Conservation (phyloP, 2,797 vertebrate genomes). For the Anabacerthia variegaticeps region DNA sequence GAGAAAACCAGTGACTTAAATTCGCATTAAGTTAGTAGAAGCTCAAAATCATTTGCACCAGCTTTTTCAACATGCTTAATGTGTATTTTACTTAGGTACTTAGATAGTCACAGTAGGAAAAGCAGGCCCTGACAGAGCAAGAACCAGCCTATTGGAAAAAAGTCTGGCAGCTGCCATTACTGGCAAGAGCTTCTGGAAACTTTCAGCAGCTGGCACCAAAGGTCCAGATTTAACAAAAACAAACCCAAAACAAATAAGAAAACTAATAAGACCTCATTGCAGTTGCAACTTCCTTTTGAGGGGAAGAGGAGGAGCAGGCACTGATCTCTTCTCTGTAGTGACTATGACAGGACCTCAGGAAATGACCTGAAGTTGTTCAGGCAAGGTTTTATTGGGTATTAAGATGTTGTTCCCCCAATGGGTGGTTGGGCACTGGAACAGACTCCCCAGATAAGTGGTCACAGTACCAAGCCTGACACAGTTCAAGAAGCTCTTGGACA, state of each 20-base stretch:
- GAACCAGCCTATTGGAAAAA: background rate
- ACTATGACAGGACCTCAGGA: background rate
- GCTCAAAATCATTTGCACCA: background rate
- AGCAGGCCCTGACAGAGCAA: background rate
- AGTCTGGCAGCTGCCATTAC: accelerated
- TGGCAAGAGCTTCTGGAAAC: background rate
- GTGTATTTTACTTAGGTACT: background rate
- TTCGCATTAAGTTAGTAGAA: background rate
- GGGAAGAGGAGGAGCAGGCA: background rate
- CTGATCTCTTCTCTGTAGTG: background rate
- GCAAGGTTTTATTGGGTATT: background rate
- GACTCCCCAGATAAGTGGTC: background rate
- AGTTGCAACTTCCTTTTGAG: background rate
- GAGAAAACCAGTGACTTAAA: background rate
- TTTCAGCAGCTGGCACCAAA: background rate
- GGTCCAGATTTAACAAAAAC: background rate
- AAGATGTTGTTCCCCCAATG: background rate
- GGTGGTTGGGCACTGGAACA: background rate
- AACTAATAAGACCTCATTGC: background rate
- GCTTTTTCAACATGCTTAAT: background rate
- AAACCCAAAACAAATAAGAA: background rate
- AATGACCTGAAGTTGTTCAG: background rate
- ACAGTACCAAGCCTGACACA: background rate
- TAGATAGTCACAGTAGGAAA: background rate
- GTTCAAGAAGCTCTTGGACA: background rate